Percentiles rank a stretch among this genome's conserved stretches.
Conservation (phyloP, 2,797 vertebrate genomes). For the Scomberomorus guttatus region DNA sequence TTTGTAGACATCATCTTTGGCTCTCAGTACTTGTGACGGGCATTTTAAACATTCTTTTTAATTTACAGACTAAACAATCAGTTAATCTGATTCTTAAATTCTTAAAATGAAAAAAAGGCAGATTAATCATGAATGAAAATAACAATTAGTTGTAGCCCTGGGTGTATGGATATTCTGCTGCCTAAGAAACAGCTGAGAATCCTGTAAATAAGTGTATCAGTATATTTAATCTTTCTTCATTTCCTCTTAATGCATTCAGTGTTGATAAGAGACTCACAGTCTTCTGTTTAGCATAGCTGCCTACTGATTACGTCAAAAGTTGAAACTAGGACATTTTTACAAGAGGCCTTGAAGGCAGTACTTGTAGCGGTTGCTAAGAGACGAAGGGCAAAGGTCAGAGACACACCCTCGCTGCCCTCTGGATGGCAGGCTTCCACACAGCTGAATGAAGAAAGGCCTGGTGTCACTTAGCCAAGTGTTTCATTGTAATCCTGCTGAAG, state of each 20-base stretch:
- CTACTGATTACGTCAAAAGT: not conserved
- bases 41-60: no score
- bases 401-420: conserved; percentile 39
- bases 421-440: conserved; percentile 30
- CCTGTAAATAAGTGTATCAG: not conserved
- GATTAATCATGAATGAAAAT: not conserved
- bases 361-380: not conserved
- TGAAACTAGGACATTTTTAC: not conserved
- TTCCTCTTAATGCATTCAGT: not conserved
- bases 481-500: conserved; percentile 71
- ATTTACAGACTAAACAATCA: no score
- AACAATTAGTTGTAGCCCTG: not conserved
- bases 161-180: not conserved
- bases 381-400: conserved; percentile 56
- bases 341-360: conserved; percentile 16
- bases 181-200: not conserved
- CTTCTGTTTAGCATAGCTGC: not conserved
- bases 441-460: conserved; percentile 45
- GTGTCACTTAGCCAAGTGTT: conserved; percentile 63
- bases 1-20: no score
- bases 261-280: conserved; percentile 3
- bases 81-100: no score
- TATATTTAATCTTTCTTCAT: not conserved
- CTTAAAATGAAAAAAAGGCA: not conserved
- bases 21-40: no score